Evolutionary conservation across 2,113 vertebrate species (phyloP).

Genomic region (Spilogale gracilis): DNA sequence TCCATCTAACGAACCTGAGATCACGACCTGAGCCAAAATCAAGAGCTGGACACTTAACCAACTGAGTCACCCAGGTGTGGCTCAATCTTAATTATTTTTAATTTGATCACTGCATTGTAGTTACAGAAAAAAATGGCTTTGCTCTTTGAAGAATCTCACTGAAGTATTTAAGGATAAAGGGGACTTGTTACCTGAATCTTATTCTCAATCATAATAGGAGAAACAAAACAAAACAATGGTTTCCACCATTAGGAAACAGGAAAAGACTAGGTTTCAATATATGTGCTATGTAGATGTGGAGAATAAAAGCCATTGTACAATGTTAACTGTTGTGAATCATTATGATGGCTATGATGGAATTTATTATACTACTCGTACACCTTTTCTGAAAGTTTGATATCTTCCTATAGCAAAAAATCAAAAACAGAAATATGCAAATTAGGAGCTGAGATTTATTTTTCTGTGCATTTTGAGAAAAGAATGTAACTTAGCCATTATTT

Average conservation of each 20-base stretch:
- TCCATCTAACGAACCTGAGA: not conserved
- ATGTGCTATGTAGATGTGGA: too few relatives aligned
- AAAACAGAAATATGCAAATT: constrained; percentile 38
- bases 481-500: not conserved
- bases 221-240: not conserved
- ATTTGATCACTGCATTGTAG: not conserved
- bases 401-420: constrained; percentile 8
- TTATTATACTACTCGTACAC: not conserved
- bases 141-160: constrained; percentile 12
- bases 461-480: not conserved
- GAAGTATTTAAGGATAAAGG: not conserved
- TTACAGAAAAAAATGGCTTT: not conserved
- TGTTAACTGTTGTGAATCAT: not conserved
- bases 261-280: not conserved
- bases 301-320: not conserved
- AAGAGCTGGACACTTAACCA: not conserved
- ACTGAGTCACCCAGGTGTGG: not conserved
- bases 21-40: not conserved
- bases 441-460: constrained; percentile 5
- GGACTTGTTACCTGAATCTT: not conserved
- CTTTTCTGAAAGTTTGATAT: constrained; percentile 26
- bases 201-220: not conserved
- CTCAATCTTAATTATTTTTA: not conserved
- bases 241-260: not conserved
- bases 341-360: not conserved